phyloP scores from a whole-genome alignment of 2,113 vertebrate genomes.

The Sorex araneus region DNA sequence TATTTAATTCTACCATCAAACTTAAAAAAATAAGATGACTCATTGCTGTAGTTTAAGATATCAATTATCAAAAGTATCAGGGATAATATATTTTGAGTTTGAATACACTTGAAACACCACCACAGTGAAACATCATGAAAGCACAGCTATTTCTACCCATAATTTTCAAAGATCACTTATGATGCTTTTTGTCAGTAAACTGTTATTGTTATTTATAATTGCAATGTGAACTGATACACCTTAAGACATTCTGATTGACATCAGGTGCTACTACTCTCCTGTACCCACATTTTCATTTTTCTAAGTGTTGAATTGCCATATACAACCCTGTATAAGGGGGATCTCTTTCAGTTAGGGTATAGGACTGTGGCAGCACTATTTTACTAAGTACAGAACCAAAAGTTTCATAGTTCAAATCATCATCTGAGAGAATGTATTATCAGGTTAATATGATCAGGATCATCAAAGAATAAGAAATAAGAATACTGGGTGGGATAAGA shows the following conservation, averaged over 20 bases:
- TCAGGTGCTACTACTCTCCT: neutral
- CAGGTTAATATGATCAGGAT: neutral
- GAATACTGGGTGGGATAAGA: neutral
- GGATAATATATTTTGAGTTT: neutral
- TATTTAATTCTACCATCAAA: constrained; percentile 3
- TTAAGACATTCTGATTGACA: neutral
- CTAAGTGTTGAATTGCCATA: neutral
- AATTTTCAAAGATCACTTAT: neutral
- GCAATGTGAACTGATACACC: neutral
- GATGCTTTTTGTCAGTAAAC: neutral
- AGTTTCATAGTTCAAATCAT: neutral
- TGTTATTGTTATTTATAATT: neutral
- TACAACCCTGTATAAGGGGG: neutral
- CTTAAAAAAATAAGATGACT: neutral
- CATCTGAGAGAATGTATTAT: neutral
- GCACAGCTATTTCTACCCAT: neutral
- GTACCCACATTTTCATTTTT: neutral
- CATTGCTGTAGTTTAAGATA: neutral
- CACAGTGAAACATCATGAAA: neutral
- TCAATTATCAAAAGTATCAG: neutral
- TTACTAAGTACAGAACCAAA: neutral
- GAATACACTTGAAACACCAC: neutral
- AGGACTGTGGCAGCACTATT: neutral
- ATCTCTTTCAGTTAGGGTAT: neutral
- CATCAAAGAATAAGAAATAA: constrained; percentile 43